Evolutionary conservation across 2,113 vertebrate genomes (phyloP).

Genomic region (Neogobius melanostomus): DNA sequence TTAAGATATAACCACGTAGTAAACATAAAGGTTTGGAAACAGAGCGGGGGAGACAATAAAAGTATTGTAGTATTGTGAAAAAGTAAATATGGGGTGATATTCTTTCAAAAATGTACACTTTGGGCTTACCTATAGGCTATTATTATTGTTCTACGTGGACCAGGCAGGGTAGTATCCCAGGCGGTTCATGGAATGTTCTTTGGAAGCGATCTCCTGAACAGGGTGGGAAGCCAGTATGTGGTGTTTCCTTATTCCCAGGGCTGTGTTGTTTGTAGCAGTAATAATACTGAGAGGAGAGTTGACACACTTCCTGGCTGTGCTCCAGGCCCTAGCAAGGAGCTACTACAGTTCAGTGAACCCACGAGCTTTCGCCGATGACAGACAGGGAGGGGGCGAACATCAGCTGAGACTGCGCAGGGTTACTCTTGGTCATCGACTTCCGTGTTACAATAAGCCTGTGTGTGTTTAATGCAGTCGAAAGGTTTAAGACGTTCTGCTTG

Average conservation of each 20-base stretch:
- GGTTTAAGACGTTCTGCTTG: too few species aligned
- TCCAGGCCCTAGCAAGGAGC: conserved; percentile 39
- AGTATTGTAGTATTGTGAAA: too few species aligned
- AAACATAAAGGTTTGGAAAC: too few species aligned
- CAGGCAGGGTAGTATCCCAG: too few species aligned
- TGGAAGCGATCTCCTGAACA: neutral
- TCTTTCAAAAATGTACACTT: too few species aligned
- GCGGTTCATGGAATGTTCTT: neutral
- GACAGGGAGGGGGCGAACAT: conserved; percentile 26
- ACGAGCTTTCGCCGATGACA: conserved; percentile 30
- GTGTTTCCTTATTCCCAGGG: conserved; percentile 42
- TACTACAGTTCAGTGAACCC: conserved; percentile 70
- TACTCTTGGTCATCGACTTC: conserved; percentile 16
- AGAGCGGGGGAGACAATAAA: too few species aligned
- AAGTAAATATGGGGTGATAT: too few species aligned
- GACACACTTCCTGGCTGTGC: conserved; percentile 42
- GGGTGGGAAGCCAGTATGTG: neutral
- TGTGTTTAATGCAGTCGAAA: neutral
- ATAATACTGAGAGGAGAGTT: conserved; percentile 51
- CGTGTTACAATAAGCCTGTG: conserved; percentile 6
- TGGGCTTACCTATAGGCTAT: too few species aligned
- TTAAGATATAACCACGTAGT: too few species aligned
- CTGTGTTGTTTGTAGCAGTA: conserved; percentile 38
- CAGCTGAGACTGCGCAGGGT: neutral
- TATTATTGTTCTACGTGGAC: too few species aligned